Conservation (phyloP, 2,888 invertebrate genomes). For the Yponomeuta evonymella region DNA sequence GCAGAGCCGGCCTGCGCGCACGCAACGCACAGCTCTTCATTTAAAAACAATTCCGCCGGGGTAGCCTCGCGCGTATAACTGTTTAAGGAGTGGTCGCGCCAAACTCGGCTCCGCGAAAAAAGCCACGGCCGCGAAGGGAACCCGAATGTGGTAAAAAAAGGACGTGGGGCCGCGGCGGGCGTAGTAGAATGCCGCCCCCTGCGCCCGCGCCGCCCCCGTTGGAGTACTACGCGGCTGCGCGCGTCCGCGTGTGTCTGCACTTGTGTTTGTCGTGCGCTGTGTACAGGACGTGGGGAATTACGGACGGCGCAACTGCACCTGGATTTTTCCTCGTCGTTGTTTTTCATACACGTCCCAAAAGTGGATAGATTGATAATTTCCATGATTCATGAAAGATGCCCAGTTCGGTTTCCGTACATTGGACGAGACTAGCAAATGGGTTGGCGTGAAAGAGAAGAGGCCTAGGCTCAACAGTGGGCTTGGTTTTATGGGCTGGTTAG, state of each 20-base stretch:
- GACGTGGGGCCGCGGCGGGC: slow-evolving; percentile 22
- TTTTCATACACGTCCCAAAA: no score
- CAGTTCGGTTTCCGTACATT: no score
- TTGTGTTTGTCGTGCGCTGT: slow-evolving; percentile 37
- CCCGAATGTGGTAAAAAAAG: slow-evolving; percentile 57
- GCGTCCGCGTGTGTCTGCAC: slow-evolving; percentile 26
- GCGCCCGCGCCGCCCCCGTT: slow-evolving; percentile 29
- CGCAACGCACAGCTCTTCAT: slow-evolving; percentile 43
- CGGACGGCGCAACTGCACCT: not conserved
- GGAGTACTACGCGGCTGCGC: slow-evolving; percentile 49
- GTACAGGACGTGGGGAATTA: not conserved
- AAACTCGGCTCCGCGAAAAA: slow-evolving; percentile 65
- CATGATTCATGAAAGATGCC: no score
- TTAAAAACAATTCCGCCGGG: slow-evolving; percentile 70
- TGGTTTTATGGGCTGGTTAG: no score
- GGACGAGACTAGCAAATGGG: no score
- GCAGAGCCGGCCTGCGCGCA: slow-evolving; percentile 36
- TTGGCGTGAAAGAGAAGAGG: no score
- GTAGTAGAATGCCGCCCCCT: slow-evolving; percentile 49
- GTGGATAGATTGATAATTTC: no score
- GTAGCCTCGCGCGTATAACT: slow-evolving; percentile 68
- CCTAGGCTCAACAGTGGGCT: no score
- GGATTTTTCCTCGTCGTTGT: no score
- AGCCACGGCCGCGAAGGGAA: slow-evolving; percentile 55
- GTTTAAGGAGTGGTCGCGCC: slow-evolving; percentile 68